phyloP scores from a whole-genome alignment of 2,797 vertebrate species.

The Psittacula derbiana region DNA sequence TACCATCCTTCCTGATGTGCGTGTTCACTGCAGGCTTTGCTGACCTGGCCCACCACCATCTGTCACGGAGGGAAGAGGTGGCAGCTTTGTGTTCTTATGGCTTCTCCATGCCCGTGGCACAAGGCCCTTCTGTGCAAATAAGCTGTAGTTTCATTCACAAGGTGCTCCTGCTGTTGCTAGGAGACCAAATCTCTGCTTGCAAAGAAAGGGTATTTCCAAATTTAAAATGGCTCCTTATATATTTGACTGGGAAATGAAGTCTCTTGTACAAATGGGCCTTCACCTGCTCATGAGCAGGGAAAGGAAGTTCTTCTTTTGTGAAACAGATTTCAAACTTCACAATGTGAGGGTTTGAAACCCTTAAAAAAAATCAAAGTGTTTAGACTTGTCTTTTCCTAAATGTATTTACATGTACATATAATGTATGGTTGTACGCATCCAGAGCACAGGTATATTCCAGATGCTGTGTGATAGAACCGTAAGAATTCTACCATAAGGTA shows the following conservation, averaged over 20 bases:
- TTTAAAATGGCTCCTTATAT: neutral
- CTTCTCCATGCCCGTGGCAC: neutral
- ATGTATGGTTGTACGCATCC: fast-evolving
- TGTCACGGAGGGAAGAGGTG: neutral
- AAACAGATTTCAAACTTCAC: neutral
- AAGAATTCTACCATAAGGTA: neutral
- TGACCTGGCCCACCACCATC: neutral
- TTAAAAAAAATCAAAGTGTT: neutral
- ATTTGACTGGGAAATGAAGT: neutral
- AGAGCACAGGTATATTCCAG: neutral
- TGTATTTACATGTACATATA: fast-evolving
- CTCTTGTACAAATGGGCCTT: neutral
- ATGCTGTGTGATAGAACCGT: neutral
- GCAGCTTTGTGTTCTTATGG: neutral
- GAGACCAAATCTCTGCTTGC: slow-evolving; percentile 20
- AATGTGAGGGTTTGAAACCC: neutral
- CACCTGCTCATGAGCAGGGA: neutral
- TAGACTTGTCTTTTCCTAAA: neutral
- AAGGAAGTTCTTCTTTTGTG: neutral
- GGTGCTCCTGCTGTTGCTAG: slow-evolving; percentile 33
- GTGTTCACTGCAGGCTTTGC: neutral
- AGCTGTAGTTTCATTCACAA: neutral
- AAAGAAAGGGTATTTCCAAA: neutral
- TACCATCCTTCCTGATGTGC: fast-evolving
- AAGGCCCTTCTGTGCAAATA: neutral